Conservation (phyloP, 1,140 invertebrate genomes). For the Lineus longissimus region DNA sequence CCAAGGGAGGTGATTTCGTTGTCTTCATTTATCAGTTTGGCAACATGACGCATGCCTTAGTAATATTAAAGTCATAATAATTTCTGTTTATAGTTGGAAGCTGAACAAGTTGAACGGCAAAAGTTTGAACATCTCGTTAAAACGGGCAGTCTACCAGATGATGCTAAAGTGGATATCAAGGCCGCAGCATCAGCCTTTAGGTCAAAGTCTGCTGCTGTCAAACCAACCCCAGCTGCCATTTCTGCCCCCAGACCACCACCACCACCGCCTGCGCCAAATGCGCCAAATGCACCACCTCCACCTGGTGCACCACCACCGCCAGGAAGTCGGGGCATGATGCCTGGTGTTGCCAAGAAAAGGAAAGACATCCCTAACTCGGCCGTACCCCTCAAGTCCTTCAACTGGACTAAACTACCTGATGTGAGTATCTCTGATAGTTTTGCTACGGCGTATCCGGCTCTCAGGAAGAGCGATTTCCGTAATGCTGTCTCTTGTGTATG, state of each 20-base stretch:
- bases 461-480: no score
- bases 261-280: slow-evolving; percentile 38
- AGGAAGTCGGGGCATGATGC: slow-evolving; percentile 22
- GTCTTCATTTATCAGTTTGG: no score
- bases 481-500: no score
- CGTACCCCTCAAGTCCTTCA: slow-evolving; percentile 92
- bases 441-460: neutral
- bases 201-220: slow-evolving; percentile 11
- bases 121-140: slow-evolving; percentile 80
- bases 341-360: slow-evolving; percentile 54
- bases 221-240: slow-evolving; percentile 52
- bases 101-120: slow-evolving; percentile 75
- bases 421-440: slow-evolving; percentile 49
- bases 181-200: slow-evolving; percentile 13
- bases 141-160: slow-evolving; percentile 81
- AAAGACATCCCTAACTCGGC: slow-evolving; percentile 75
- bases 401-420: slow-evolving; percentile 93
- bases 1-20: no score
- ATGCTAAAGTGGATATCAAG: slow-evolving; percentile 70
- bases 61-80: no score
- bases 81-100: slow-evolving; percentile 60
- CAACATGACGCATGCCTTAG: no score
- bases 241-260: slow-evolving; percentile 18
- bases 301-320: slow-evolving; percentile 53
- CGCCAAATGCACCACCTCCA: slow-evolving; percentile 50